Conservation (phyloP, 2,888 invertebrate genomes). For the Cremastobaeus sp. region DNA sequence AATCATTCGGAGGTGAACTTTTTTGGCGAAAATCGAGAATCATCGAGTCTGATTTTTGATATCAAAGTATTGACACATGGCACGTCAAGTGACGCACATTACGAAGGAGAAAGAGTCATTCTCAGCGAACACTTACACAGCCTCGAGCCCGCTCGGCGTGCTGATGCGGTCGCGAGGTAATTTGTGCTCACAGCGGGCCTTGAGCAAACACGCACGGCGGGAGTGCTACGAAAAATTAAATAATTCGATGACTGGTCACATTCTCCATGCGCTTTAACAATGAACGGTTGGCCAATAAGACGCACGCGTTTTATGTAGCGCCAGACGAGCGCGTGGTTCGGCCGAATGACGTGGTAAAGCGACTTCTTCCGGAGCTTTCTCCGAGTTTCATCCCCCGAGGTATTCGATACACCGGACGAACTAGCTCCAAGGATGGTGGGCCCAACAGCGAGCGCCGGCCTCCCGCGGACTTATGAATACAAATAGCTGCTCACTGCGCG, state of each 20-base stretch:
- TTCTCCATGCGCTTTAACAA: slow-evolving; percentile 74
- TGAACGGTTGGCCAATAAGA: slow-evolving; percentile 45
- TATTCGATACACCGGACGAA: slow-evolving; percentile 61
- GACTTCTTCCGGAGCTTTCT: slow-evolving; percentile 63
- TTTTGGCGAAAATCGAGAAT: slow-evolving; percentile 33
- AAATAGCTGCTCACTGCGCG: slow-evolving; percentile 78
- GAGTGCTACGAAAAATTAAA: slow-evolving; percentile 80
- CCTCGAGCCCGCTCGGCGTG: slow-evolving; percentile 67
- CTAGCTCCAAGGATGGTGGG: slow-evolving; percentile 52
- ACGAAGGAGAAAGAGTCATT: slow-evolving; percentile 56
- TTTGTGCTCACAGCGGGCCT: slow-evolving; percentile 83
- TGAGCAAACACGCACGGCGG: slow-evolving; percentile 81
- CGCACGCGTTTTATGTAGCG: slow-evolving; percentile 73
- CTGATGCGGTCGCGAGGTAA: slow-evolving; percentile 81
- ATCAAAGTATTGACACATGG: slow-evolving; percentile 56
- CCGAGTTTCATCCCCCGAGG: slow-evolving; percentile 63
- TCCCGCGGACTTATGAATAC: slow-evolving; percentile 79
- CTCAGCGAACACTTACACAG: slow-evolving; percentile 50
- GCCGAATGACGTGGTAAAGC: slow-evolving; percentile 56
- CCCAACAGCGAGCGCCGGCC: slow-evolving; percentile 74
- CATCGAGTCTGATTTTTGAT: slow-evolving; percentile 36
- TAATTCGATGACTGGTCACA: slow-evolving; percentile 82
- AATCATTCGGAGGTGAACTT: slow-evolving; percentile 22
- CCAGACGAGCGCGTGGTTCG: slow-evolving; percentile 65
- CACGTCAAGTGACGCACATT: slow-evolving; percentile 53